Evolutionary conservation across 1,140 invertebrate species (phyloP), one percentile per base, ranked within the genome.

Genomic region (Ceratina australensis): DNA sequence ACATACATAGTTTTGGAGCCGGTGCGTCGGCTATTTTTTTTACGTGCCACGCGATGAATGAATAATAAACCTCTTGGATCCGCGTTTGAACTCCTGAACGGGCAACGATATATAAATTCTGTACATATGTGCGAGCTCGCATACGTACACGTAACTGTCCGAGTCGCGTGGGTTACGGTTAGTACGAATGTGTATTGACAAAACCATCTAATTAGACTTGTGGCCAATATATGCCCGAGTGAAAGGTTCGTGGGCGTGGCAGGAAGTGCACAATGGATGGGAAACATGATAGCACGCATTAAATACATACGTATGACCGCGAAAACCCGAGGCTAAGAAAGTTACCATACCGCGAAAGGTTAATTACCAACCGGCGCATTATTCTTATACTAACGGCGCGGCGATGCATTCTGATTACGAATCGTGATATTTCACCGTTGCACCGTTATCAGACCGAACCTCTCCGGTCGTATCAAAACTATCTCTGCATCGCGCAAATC

Each of bases 161-260:
- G 18, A 22, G 20, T 15, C 20, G 67, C 67, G 68, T 78, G 50
- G 59, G 50, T 28, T 72, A 78, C 42, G 26, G 57, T 15, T 28
- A 28, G 49, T 63, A 64, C 20, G 63, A 79, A 79, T 75, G 76
- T 64, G 49, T 61, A 71, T 82, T 82, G 71, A 83, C 77, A 79
- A 79, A 82, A 82, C 81, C 71, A 57, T 82, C 71, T 82, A 82
- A 83, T 83, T 83, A 83, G 57, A 61, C 18, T 50, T 79, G 66
- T 57, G 42, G 66, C 71, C 59, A 75, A 47, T 79, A 22, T 22
- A 61, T 60, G 54, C 50, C 65, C 52, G 42, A 82, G 80, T 83
- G 82, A 83, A 82, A 83, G 81, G 81, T 78, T 66, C 59, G 80
- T 78, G 56, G 81, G 80, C 80, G 81, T 82, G 81, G 81, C 80